Conservation (phyloP, 2,113 vertebrate species). For the Pelodiscus sinensis region DNA sequence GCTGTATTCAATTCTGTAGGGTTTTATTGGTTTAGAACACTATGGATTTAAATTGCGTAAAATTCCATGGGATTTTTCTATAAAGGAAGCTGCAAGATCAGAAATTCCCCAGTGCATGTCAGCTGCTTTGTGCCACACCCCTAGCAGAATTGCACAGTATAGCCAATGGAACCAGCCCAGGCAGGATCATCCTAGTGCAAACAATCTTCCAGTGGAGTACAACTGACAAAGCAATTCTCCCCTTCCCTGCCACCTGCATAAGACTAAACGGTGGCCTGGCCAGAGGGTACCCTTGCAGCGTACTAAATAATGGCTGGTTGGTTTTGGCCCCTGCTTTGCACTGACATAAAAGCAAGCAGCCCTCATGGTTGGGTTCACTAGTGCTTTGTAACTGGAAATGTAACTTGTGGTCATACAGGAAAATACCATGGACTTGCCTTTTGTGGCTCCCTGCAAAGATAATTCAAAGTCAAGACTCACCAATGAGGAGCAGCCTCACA, state of each 20-base stretch:
- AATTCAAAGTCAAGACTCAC: background rate
- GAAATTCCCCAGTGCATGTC: accelerated
- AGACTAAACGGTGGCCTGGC: background rate
- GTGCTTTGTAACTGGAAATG: background rate
- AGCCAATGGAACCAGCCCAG: background rate
- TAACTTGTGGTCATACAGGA: background rate
- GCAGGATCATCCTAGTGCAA: accelerated
- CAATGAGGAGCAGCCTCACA: background rate
- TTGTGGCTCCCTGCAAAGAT: background rate
- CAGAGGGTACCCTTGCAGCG: background rate
- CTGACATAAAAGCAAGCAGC: background rate
- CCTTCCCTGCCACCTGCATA: background rate
- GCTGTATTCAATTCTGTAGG: accelerated
- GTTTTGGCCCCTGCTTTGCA: background rate
- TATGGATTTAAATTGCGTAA: accelerated
- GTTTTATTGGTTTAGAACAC: accelerated
- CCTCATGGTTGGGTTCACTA: background rate
- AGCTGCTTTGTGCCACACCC: accelerated
- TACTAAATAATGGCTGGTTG: background rate
- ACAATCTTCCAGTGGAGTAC: accelerated
- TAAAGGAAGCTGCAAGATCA: accelerated
- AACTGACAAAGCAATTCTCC: background rate
- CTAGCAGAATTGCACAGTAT: accelerated
- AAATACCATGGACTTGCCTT: background rate
- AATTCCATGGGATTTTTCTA: background rate